Percentiles rank a stretch among this genome's conserved stretches.
phyloP scores from a whole-genome alignment of 2,113 vertebrate genomes.

The Lipophrys pholis region DNA sequence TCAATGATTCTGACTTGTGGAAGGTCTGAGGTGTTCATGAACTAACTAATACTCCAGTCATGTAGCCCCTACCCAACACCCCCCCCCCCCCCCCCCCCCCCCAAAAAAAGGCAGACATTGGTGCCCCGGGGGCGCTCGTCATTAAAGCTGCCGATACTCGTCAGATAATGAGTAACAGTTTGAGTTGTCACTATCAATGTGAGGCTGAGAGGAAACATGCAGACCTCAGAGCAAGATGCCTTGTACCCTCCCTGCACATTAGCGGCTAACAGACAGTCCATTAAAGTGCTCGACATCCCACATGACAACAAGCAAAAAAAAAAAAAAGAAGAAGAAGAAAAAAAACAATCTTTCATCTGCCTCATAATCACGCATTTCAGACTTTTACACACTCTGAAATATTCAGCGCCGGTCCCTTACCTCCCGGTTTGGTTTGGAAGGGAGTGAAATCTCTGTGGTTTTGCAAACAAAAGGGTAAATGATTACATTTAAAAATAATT shows the following conservation, averaged over 20 bases:
- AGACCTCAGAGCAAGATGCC: slow-evolving; percentile 12
- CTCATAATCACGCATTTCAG: slow-evolving; percentile 61
- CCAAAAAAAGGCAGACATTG: background rate
- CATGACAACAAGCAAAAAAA: slow-evolving; percentile 50
- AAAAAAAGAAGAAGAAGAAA: background rate
- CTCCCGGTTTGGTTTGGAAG: slow-evolving; percentile 68
- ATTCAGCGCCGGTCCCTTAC: slow-evolving; percentile 70
- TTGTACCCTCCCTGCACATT: background rate
- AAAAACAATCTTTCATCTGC: slow-evolving; percentile 47
- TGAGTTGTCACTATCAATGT: background rate
- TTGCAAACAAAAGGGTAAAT: slow-evolving; percentile 92
- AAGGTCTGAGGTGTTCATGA: too few species aligned
- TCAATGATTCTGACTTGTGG: too few species aligned
- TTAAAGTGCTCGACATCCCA: slow-evolving; percentile 44
- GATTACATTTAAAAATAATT: slow-evolving; percentile 97
- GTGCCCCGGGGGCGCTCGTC: background rate
- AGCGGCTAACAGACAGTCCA: slow-evolving; percentile 38
- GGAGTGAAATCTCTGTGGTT: slow-evolving; percentile 86
- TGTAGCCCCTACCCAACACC: too few species aligned
- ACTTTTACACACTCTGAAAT: slow-evolving; percentile 64
- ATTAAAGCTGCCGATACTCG: background rate
- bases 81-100: background rate
- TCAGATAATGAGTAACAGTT: background rate
- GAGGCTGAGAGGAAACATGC: slow-evolving; percentile 16
- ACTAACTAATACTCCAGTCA: too few species aligned